Conservation (phyloP, 2,797 vertebrate genomes). For the Eospalax fontanierii region DNA sequence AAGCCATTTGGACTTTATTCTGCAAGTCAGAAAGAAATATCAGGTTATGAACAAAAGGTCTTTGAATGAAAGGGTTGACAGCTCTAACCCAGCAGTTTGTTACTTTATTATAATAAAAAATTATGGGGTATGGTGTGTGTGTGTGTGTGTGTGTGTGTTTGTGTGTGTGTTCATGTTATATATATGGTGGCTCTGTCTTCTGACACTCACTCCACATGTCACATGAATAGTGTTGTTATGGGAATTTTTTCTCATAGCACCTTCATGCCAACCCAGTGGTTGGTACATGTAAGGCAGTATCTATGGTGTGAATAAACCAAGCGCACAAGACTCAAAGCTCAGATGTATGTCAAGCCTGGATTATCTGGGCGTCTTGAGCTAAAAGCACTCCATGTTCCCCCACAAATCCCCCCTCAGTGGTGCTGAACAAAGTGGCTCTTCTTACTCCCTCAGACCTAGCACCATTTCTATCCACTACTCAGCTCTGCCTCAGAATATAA, state of each 20-base stretch:
- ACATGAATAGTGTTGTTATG: background rate
- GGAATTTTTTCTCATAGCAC: background rate
- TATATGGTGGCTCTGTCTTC: background rate
- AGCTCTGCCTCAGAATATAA: too few species aligned
- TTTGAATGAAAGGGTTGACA: background rate
- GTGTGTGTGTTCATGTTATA: background rate
- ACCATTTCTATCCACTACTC: rapidly evolving
- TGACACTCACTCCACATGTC: background rate
- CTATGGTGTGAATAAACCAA: background rate
- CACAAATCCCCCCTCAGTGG: rapidly evolving
- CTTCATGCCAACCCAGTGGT: background rate
- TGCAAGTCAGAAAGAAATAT: background rate
- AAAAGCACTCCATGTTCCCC: background rate
- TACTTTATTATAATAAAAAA: background rate
- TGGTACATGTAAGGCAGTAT: background rate
- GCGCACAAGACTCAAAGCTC: background rate
- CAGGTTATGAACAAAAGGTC: background rate
- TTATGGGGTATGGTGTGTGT: background rate
- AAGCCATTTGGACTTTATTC: background rate
- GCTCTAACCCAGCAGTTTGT: background rate
- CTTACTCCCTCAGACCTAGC: background rate
- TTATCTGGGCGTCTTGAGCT: background rate
- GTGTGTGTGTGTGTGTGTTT: background rate
- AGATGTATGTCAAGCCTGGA: background rate
- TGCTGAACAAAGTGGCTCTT: background rate